Evolutionary conservation across 2,797 vertebrate species (phyloP).

Genomic region (Prunella strophiata): DNA sequence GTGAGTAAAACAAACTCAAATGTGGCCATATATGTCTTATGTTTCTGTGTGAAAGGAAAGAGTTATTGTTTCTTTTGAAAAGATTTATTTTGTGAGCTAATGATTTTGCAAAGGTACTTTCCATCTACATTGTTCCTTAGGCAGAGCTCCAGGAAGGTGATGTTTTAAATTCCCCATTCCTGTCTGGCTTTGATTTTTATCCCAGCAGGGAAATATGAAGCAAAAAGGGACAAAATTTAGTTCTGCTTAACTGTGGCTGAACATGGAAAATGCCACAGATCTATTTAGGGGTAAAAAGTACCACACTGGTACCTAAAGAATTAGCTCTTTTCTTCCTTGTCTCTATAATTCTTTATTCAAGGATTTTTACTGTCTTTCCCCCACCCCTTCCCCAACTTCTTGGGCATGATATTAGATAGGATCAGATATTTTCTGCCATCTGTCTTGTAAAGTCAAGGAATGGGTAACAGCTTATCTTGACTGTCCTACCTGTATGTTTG

Average conservation of each 20-base stretch:
- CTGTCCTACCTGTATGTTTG: neutral
- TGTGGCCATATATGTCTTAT: neutral
- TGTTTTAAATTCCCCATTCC: neutral
- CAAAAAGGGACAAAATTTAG: neutral
- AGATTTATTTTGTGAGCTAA: neutral
- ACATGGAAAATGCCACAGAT: neutral
- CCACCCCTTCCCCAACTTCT: neutral
- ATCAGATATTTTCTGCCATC: neutral
- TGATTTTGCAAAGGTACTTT: neutral
- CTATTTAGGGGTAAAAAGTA: neutral
- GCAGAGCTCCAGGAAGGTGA: neutral
- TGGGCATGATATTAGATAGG: neutral
- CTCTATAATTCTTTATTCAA: neutral
- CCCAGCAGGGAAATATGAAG: neutral
- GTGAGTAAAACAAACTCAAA: neutral
- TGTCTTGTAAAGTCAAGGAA: neutral
- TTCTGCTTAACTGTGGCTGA: neutral
- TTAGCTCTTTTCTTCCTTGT: neutral
- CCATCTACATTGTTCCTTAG: fast-evolving
- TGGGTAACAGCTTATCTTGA: neutral
- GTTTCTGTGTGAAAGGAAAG: neutral
- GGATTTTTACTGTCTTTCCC: fast-evolving
- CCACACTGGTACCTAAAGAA: neutral
- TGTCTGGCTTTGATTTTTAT: neutral
- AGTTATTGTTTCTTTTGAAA: neutral